Evolutionary conservation across 1,140 invertebrate species (phyloP).

Genomic region (Penaeus japonicus): DNA sequence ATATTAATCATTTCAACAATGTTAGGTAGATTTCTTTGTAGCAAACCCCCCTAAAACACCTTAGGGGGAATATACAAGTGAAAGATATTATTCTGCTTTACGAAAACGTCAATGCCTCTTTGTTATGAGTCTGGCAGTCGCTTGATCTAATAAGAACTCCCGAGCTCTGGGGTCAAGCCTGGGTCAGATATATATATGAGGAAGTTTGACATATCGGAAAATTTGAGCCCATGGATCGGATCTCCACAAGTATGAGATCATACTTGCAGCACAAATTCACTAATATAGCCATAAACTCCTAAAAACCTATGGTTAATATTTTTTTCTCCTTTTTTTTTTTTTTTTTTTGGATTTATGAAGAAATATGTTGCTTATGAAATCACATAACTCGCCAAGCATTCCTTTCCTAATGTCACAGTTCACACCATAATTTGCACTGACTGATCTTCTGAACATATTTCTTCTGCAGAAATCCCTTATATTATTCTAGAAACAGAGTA

Average conservation of each 20-base stretch:
- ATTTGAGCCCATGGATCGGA: neutral
- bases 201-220: neutral
- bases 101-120: conserved; percentile 20
- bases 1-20: conserved; percentile 29
- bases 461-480: too few species aligned
- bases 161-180: too few species aligned
- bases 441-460: too few species aligned
- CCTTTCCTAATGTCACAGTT: too few species aligned
- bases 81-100: neutral
- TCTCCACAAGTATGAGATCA: too few species aligned
- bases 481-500: too few species aligned
- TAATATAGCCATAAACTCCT: too few species aligned
- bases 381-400: neutral
- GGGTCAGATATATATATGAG: neutral
- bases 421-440: neutral
- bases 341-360: neutral
- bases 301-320: too few species aligned
- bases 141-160: too few species aligned
- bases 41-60: neutral
- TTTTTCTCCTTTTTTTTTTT: neutral
- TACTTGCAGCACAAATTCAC: too few species aligned
- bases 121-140: conserved; percentile 8
- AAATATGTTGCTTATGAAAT: neutral
- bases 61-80: neutral
- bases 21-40: conserved; percentile 28